A percentile compares a stretch with the other conserved stretches of the same genome.
phyloP scores from a whole-genome alignment of 2,797 vertebrate species.

The Molossus alvarezi region DNA sequence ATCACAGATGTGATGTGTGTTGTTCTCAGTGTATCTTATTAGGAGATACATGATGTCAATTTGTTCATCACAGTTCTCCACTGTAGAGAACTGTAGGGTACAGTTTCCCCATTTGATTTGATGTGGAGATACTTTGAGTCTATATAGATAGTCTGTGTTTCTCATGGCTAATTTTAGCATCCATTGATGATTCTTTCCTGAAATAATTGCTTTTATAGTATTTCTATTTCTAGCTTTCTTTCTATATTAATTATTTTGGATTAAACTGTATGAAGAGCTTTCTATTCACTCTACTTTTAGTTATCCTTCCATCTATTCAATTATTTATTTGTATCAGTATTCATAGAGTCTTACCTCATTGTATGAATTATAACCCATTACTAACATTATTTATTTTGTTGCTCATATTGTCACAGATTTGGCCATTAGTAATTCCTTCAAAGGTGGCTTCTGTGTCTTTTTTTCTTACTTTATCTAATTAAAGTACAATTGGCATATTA shows the following conservation, averaged over 20 bases:
- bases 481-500: neutral
- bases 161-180: no score
- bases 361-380: neutral
- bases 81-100: no score
- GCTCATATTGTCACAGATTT: neutral
- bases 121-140: neutral
- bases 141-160: neutral
- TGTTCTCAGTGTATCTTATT: neutral
- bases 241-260: neutral
- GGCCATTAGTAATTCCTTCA: neutral
- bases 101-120: neutral
- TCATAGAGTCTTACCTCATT: conserved; percentile 10
- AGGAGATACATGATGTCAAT: neutral
- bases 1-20: neutral
- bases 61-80: neutral
- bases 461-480: neutral
- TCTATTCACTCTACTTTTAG: neutral
- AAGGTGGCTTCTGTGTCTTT: neutral
- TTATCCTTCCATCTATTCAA: neutral
- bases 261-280: neutral
- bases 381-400: neutral
- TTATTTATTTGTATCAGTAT: neutral
- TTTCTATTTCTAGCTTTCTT: neutral
- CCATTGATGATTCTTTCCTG: neutral
- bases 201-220: neutral